These are phyloP conservation scores for Drosophila kepulauana DNA, from an alignment of 1,140 invertebrate species.

Conservation along the genomic window DNA sequence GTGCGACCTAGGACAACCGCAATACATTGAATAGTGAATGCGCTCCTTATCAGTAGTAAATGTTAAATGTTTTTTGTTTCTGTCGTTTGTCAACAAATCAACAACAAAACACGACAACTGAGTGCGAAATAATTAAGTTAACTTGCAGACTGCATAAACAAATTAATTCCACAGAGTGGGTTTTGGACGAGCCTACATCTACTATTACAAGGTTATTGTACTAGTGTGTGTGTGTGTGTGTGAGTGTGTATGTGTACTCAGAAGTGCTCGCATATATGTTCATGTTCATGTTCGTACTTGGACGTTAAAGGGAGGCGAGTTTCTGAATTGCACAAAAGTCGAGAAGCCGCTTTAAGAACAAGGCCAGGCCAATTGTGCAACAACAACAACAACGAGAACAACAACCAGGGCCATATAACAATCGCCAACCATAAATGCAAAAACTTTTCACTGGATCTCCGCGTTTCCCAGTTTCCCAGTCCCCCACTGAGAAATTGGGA, in stretches of 20 bases:
- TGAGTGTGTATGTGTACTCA: neutral
- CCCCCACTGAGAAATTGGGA: neutral
- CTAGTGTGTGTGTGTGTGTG: neutral
- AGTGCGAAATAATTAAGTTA: conserved; percentile 21
- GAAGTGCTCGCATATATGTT: neutral
- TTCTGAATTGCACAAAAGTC: conserved; percentile 1
- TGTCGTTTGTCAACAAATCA: conserved; percentile 2
- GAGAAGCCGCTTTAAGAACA: neutral
- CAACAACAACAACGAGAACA: too few species aligned
- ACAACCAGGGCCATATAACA: neutral
- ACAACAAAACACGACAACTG: neutral
- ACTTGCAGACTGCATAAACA: conserved; percentile 8
- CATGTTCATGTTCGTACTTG: conserved; percentile 1
- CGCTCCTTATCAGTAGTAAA: conserved; percentile 1
- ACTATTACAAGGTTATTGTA: conserved; percentile 16
- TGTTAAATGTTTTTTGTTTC: neutral
- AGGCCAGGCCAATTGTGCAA: conserved; percentile 2
- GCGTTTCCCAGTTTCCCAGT: neutral
- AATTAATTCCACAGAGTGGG: neutral
- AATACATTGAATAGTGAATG: neutral
- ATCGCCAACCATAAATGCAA: neutral
- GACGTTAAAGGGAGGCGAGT: conserved; percentile 4
- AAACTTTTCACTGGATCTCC: neutral
- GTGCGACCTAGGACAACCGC: conserved; percentile 10
- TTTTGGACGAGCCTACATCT: conserved; percentile 4